Percentiles rank a stretch among this genome's conserved stretches.
Evolutionary conservation across 2,113 vertebrate genomes (phyloP).

Genomic region (Psephotus haematonotus): DNA sequence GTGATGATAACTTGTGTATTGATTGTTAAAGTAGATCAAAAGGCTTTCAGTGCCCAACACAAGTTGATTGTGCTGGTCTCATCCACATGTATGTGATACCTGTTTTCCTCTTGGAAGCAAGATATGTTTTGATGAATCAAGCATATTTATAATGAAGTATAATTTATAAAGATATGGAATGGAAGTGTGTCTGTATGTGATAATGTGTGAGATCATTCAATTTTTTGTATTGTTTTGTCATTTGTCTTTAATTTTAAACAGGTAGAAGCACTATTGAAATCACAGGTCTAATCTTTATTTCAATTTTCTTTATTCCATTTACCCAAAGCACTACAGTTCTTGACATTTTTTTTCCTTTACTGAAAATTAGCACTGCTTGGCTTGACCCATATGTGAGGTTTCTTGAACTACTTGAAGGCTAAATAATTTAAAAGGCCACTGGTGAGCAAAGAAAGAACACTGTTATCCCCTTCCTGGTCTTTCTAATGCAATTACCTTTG

Average conservation of each 20-base stretch:
- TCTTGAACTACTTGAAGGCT: background rate
- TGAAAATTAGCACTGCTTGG: background rate
- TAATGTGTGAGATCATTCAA: background rate
- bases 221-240: background rate
- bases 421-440: background rate
- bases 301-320: background rate
- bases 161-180: background rate
- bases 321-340: background rate
- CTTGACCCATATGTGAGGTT: background rate
- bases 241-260: background rate
- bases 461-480: accelerated
- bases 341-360: background rate
- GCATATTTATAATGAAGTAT: background rate
- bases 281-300: background rate
- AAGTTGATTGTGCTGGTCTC: background rate
- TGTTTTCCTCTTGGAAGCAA: background rate
- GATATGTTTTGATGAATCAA: background rate
- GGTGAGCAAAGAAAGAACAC: background rate
- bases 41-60: background rate
- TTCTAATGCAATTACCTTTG: background rate
- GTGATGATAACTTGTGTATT: background rate
- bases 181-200: background rate
- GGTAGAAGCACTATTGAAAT: background rate
- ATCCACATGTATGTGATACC: background rate
- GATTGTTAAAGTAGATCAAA: background rate